Base-by-base conservation (phyloP, 2,797 vertebrate species). In the Carcharodon carcharias region DNA sequence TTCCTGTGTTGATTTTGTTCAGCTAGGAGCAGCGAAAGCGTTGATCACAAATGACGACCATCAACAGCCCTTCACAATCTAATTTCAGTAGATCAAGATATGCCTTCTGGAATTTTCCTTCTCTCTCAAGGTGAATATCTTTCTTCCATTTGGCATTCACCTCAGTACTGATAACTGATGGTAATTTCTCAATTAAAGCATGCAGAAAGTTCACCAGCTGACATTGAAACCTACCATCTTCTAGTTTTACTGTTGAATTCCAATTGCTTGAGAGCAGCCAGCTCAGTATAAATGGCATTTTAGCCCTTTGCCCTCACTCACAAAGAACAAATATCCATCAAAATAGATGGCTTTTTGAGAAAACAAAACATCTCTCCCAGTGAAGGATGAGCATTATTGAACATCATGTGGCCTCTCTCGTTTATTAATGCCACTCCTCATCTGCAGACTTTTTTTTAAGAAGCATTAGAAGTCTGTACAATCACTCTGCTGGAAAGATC, bases 401-500 rank as follows among this genome's bases (percentile, higher is more conserved):
- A 67, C 91, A 94, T 94, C 18, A 8, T 93, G 58, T 40, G 21
- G 16, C 2, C n/a, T 63, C 3, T 67, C 61, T 63, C 63, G 7
- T 65, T 92, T 92, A 92, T 92, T 94, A 63, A n/a, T 65, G 35
- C 63, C 2, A n/a, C 63, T 65, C 58, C 58, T 26, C 89, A 92
- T 35, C 58, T 18, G 12, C 91, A 23, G 61, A 67, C 35, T 21
- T 65, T 63, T 65, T 65, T 93, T 40, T 61, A 92, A 93, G 18
- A 5, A 26, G 23, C 21, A 16, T 40, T 14, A 67, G 18, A 65
- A n/a, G 91, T 94, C 63, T n/a, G 9, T 8, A 35, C 71, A 67
- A n/a, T 7, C 56, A 92, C 58, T 58, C 56, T n/a, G 35, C 89
- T 14, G 63, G n/a, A 94, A 94, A 65, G 91, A 94, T 94, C 91